These are phyloP conservation scores for Chymomyza fuscimana DNA, from an alignment of 2,888 invertebrate genomes.

Conservation along the genomic window DNA sequence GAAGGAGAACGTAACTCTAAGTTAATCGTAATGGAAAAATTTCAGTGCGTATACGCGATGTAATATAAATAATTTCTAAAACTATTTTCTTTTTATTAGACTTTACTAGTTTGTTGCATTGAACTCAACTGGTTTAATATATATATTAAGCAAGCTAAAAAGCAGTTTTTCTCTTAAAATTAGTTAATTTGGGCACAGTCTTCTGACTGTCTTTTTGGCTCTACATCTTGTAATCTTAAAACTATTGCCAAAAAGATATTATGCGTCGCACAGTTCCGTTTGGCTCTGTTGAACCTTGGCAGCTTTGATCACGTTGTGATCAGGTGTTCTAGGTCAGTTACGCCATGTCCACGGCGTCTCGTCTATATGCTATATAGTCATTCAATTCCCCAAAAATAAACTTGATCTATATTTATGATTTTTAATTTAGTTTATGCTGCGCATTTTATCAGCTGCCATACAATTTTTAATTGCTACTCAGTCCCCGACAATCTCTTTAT, in stretches of 20 bases:
- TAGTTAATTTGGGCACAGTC: too few species aligned
- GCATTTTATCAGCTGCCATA: constrained; percentile 55
- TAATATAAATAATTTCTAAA: constrained; percentile 16
- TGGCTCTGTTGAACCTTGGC: neutral
- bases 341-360: constrained; percentile 36
- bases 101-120: constrained; percentile 8
- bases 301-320: constrained; percentile 69
- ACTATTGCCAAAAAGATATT: too few species aligned
- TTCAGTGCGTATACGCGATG: constrained; percentile 40
- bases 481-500: neutral
- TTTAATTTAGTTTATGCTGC: constrained; percentile 63
- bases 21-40: constrained; percentile 61
- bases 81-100: constrained; percentile 6
- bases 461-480: neutral
- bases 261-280: too few species aligned
- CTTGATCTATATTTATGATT: constrained; percentile 55
- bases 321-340: constrained; percentile 76
- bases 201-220: too few species aligned
- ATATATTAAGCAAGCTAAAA: neutral
- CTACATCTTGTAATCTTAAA: too few species aligned
- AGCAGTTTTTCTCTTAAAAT: neutral
- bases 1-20: constrained; percentile 11
- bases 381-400: constrained; percentile 53
- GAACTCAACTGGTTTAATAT: constrained; percentile 6
- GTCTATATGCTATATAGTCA: neutral